phyloP scores from a whole-genome alignment of 1,140 invertebrate species.

The Mesaphorura yosii region DNA sequence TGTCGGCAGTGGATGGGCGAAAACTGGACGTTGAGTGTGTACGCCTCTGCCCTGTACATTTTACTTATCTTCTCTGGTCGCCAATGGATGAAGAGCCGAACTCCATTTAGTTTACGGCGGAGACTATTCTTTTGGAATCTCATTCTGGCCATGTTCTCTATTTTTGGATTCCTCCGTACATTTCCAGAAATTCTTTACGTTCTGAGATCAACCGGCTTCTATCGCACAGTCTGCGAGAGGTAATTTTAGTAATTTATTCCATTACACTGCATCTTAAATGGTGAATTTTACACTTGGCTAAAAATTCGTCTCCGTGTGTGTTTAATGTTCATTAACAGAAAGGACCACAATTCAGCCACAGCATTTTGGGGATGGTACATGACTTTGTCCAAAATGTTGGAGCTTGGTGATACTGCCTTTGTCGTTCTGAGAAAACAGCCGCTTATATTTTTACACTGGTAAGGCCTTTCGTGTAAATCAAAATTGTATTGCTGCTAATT shows the following conservation, averaged over 20 bases:
- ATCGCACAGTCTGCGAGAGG: conserved; percentile 80
- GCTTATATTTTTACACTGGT: conserved; percentile 22
- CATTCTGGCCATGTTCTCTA: conserved; percentile 79
- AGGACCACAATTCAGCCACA: conserved; percentile 16
- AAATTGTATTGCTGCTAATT: background rate
- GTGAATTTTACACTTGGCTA: background rate
- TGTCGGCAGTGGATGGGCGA: conserved; percentile 74
- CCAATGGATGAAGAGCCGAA: conserved; percentile 78
- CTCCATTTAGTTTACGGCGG: conserved; percentile 71
- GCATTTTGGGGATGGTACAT: conserved; percentile 20
- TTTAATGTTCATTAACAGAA: no score
- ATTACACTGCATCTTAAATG: background rate
- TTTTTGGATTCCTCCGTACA: conserved; percentile 76
- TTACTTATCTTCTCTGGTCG: conserved; percentile 84
- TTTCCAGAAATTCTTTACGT: conserved; percentile 76
- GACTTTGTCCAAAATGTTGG: conserved; percentile 18
- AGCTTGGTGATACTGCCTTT: conserved; percentile 25
- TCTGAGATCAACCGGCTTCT: conserved; percentile 62
- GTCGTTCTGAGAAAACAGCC: conserved; percentile 22
- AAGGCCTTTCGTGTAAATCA: background rate
- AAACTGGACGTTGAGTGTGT: conserved; percentile 89
- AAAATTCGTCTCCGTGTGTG: no score
- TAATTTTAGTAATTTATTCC: conserved; percentile 2
- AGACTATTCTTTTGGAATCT: conserved; percentile 85
- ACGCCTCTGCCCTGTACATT: conserved; percentile 82